Percentiles rank a stretch among this genome's conserved stretches.
Evolutionary conservation across 92 coral and sea anemone genomes (phyloP).

Genomic region (Diadumene lineata): DNA sequence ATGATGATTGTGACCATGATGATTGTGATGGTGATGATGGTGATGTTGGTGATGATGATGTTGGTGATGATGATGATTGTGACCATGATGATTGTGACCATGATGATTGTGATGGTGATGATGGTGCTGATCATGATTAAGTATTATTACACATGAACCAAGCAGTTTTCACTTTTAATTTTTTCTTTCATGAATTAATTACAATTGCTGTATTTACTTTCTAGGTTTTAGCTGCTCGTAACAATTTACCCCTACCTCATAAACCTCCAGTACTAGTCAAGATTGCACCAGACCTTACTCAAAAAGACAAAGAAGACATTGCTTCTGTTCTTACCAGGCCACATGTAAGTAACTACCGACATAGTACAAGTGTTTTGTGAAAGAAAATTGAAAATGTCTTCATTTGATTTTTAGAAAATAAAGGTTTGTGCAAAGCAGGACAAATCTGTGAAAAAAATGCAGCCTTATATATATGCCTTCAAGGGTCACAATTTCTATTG

Average conservation of each 20-base stretch:
- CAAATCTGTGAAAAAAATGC: no score
- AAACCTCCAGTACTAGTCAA: slow-evolving; percentile 85
- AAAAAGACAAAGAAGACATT: slow-evolving; percentile 84
- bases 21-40: neutral
- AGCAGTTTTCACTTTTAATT: neutral
- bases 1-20: no score
- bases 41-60: neutral
- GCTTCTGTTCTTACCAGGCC: slow-evolving; percentile 78
- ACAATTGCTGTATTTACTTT: neutral
- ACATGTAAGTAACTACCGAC: slow-evolving; percentile 54
- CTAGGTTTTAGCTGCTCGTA: slow-evolving; percentile 82
- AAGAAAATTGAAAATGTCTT: no score
- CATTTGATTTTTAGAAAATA: no score
- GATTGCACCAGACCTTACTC: slow-evolving; percentile 91
- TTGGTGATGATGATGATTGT: neutral
- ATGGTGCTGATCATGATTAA: no score
- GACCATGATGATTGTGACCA: no score
- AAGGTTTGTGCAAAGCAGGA: no score
- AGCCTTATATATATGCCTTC: no score
- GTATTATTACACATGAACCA: no score
- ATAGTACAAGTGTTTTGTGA: no score
- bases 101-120: no score
- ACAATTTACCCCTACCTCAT: slow-evolving; percentile 35
- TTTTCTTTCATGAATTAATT: neutral
- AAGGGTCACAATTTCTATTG: no score